Evolutionary conservation across 2,888 invertebrate genomes (phyloP).

Genomic region (Ceraclea dissimilis): DNA sequence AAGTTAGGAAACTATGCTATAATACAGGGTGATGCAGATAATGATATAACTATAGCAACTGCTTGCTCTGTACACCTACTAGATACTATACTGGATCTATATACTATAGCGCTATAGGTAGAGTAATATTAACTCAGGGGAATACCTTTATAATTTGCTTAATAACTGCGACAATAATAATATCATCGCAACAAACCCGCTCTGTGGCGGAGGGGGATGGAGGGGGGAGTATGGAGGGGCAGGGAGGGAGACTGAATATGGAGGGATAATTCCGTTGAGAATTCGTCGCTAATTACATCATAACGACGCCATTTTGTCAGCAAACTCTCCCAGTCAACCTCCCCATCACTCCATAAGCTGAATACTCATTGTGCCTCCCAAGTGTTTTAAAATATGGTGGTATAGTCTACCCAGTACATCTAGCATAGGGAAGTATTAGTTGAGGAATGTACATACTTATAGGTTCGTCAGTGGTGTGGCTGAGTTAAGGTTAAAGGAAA

Average conservation of each 20-base stretch:
- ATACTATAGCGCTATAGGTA: neutral
- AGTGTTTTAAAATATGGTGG: conserved; percentile 7
- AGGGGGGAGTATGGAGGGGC: neutral
- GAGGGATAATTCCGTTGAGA: conserved; percentile 8
- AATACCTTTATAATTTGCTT: conserved; percentile 1
- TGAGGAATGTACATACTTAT: too few species aligned
- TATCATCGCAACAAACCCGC: conserved; percentile 8
- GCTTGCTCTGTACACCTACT: too few species aligned
- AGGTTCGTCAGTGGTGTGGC: too few species aligned
- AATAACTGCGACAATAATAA: conserved; percentile 3
- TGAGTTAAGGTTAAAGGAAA: too few species aligned
- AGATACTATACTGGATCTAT: too few species aligned
- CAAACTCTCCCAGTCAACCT: conserved; percentile 26
- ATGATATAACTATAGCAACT: too few species aligned
- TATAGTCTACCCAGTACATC: too few species aligned
- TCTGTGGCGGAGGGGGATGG: neutral
- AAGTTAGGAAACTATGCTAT: too few species aligned
- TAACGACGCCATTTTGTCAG: conserved; percentile 26
- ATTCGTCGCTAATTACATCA: conserved; percentile 25
- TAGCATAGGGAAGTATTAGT: too few species aligned
- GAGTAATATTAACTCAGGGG: neutral
- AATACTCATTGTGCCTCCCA: conserved; percentile 1
- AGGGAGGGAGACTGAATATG: too few species aligned
- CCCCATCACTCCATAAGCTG: conserved; percentile 13
- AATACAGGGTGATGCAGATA: too few species aligned